Percentiles rank a stretch among this genome's conserved stretches.
These are phyloP conservation scores for Cotesia glomerata DNA, from an alignment of 1,140 invertebrate genomes.

Conservation along the genomic window DNA sequence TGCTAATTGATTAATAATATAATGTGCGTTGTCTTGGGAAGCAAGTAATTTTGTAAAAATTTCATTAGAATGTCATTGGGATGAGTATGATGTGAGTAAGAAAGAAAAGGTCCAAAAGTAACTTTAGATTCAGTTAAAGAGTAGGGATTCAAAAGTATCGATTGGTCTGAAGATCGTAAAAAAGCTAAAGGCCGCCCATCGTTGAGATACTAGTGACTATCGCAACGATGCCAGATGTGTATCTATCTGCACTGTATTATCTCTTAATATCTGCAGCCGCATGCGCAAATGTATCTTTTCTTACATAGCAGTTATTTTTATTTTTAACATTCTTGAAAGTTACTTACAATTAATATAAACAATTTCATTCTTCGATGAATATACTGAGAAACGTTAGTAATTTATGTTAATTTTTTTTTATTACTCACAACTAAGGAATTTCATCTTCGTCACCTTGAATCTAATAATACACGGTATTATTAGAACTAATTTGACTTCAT, in stretches of 20 bases:
- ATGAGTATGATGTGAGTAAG: too few relatives aligned
- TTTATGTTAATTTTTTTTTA: too few relatives aligned
- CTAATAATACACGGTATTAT: too few relatives aligned
- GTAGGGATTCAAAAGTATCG: constrained; percentile 44
- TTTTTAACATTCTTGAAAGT: not conserved
- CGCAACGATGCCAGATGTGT: constrained; percentile 21
- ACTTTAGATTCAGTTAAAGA: not conserved
- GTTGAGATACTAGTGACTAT: constrained; percentile 28
- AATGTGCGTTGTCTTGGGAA: too few relatives aligned
- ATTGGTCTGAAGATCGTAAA: constrained; percentile 50
- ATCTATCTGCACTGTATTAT: constrained; percentile 10
- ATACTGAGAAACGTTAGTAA: too few relatives aligned
- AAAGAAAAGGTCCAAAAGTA: not conserved
- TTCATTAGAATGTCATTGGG: too few relatives aligned
- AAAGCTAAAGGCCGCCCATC: constrained; percentile 49
- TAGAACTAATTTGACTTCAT: too few relatives aligned
- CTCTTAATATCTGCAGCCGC: not conserved
- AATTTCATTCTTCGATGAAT: not conserved
- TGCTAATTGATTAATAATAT: too few relatives aligned
- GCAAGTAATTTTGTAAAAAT: too few relatives aligned
- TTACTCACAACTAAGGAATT: too few relatives aligned
- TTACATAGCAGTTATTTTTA: constrained; percentile 9
- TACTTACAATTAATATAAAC: not conserved
- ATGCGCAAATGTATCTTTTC: constrained; percentile 4
- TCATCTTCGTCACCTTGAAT: too few relatives aligned